phyloP scores from a whole-genome alignment of 1,140 invertebrate species.

The Steinernema feltiae region DNA sequence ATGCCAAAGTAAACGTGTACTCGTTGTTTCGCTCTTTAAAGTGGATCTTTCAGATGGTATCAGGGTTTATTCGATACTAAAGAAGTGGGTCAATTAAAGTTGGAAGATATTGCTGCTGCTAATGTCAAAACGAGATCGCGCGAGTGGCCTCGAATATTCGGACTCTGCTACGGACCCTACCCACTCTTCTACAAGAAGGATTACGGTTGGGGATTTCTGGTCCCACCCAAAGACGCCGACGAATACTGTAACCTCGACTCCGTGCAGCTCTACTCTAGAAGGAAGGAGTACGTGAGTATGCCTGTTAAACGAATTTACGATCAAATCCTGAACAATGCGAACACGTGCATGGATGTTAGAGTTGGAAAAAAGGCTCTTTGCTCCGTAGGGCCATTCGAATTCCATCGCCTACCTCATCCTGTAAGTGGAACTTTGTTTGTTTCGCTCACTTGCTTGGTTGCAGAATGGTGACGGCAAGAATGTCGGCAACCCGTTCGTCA shows the following conservation, averaged over 20 bases:
- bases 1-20: too few relatives aligned
- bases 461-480: constrained; percentile 69
- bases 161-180: constrained; percentile 48
- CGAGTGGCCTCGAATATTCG: constrained; percentile 42
- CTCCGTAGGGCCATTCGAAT: constrained; percentile 34
- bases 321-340: background rate
- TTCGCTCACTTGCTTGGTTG: constrained; percentile 13
- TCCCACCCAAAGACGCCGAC: constrained; percentile 24
- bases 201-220: constrained; percentile 54
- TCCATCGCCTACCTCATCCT: constrained; percentile 48
- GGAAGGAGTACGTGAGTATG: background rate
- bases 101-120: constrained; percentile 25
- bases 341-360: background rate
- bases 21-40: constrained; percentile 35
- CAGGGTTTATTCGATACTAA: background rate
- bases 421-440: constrained; percentile 24
- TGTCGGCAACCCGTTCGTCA: constrained; percentile 93
- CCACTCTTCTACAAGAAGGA: constrained; percentile 42
- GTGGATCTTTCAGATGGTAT: constrained; percentile 17
- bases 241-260: background rate
- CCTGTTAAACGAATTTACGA: background rate
- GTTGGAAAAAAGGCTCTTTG: constrained; percentile 9
- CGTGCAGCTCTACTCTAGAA: background rate
- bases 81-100: background rate
- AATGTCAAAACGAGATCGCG: constrained; percentile 33